Percentiles rank a stretch among this genome's conserved stretches.
Conservation (phyloP, 2,113 vertebrate species). For the Lipotes vexillifer region DNA sequence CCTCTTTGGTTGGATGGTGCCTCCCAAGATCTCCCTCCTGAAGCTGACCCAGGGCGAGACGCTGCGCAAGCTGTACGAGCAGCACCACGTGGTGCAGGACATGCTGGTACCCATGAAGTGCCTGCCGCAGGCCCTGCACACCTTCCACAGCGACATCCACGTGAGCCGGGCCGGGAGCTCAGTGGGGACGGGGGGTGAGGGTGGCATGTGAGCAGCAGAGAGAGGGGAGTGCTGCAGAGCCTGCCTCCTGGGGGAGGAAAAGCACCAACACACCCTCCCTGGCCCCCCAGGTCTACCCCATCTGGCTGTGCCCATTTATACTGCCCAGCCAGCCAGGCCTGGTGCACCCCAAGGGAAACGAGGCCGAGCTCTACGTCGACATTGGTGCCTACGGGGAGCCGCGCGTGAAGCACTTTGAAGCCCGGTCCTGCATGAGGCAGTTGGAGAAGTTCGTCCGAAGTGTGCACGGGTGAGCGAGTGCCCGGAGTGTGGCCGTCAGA, state of each 20-base stretch:
- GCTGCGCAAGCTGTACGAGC: conserved; percentile 93
- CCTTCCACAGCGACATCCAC: conserved; percentile 90
- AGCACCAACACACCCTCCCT: background rate
- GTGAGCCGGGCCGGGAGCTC: conserved; percentile 77
- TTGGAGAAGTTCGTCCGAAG: conserved; percentile 96
- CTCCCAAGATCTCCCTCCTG: conserved; percentile 96
- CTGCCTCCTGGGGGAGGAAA: background rate
- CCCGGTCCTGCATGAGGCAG: conserved; percentile 90
- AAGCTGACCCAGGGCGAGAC: conserved; percentile 98
- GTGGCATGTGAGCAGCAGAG: background rate
- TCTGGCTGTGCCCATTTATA: conserved; percentile 97
- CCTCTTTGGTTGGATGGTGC: conserved; percentile 98
- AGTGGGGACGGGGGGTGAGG: too few species aligned
- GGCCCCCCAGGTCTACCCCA: conserved; percentile 91
- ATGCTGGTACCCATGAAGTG: conserved; percentile 96
- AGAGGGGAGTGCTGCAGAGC: background rate
- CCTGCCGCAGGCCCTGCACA: conserved; percentile 85
- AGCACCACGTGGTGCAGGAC: conserved; percentile 97
- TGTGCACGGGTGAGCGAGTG: conserved; percentile 89
- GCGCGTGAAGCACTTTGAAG: conserved; percentile 93
- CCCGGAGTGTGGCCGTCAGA: background rate
- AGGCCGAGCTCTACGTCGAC: conserved; percentile 93
- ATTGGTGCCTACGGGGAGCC: conserved; percentile 97
- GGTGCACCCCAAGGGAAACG: conserved; percentile 94
- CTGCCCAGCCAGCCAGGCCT: conserved; percentile 92